Percentiles rank a stretch among this genome's conserved stretches.
These are phyloP conservation scores for Zaprionus vittiger DNA, from an alignment of 1,140 invertebrate species.

Conservation along the genomic window DNA sequence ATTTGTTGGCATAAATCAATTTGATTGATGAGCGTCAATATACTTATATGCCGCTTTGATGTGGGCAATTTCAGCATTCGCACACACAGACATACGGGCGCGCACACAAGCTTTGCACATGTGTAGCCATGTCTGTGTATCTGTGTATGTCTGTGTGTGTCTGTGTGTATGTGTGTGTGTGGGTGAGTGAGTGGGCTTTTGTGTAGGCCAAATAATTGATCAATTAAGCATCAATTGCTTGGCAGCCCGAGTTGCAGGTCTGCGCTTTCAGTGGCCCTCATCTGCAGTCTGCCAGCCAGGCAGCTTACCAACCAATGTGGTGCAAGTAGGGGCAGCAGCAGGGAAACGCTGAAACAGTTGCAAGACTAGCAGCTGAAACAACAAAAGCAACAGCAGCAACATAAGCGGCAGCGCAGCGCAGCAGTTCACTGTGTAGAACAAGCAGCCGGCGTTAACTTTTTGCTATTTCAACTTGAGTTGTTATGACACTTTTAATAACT, in stretches of 20 bases:
- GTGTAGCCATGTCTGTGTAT: neutral
- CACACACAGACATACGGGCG: conserved; percentile 55
- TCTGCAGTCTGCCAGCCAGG: conserved; percentile 8
- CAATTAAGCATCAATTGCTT: conserved; percentile 81
- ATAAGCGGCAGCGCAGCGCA: conserved; percentile 10
- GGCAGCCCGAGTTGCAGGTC: conserved; percentile 66
- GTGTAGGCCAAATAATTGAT: conserved; percentile 74
- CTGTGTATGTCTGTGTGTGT: conserved; percentile 22
- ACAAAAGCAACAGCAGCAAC: conserved; percentile 4
- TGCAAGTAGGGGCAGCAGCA: neutral
- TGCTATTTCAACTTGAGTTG: conserved; percentile 83
- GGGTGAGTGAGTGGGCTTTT: conserved; percentile 38
- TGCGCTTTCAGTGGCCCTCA: conserved; percentile 26
- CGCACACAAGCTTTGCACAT: conserved; percentile 19
- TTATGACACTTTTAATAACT: conserved; percentile 85
- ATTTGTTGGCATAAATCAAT: conserved; percentile 83
- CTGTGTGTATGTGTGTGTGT: conserved; percentile 15
- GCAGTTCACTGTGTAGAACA: conserved; percentile 55
- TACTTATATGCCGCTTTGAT: conserved; percentile 82
- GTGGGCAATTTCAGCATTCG: conserved; percentile 72
- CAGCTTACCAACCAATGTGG: conserved; percentile 12
- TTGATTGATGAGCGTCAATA: conserved; percentile 82
- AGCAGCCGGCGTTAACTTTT: conserved; percentile 73
- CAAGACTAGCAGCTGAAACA: neutral
- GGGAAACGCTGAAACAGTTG: neutral